Evolutionary conservation across 2,888 invertebrate species (phyloP), one percentile per base, ranked within the genome.

Genomic region (Lymantria monacha): DNA sequence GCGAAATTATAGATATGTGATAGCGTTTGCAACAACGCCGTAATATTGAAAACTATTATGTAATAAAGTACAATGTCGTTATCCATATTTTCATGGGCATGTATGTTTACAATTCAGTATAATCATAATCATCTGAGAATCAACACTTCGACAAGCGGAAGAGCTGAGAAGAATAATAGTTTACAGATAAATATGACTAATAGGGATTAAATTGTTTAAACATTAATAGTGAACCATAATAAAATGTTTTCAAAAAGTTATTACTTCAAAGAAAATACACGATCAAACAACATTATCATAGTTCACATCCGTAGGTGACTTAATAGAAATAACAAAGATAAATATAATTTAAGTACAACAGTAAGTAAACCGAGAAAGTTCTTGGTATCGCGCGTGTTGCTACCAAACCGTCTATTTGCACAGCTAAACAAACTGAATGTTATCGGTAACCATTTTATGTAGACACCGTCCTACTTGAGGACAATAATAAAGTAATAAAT

Each of bases 391-490:
- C 69, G 74, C 78, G 77, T 81, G 79, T 55, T 81, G 82, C 85
- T 85, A 86, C 87, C 83, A 83, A 76, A 82, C 77, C 74, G 69
- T 69, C 77, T 71, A 83, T 91, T 91, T 87, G 83, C 79, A 80
- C 91, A 91, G 90, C 90, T 91, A 90, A 81, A 79, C 79, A 89
- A 89, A 89, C 89, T 77, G 59, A 59, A 73, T 80, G 83, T 78
- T 87, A 85, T 85, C 85, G 71, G 63, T 38, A 65, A 74, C 83
- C 84, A 81, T 55, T 53, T 38, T 59, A 57, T 46, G 53, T 48
- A 54, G 79, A 69, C 37, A 69, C 55, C 40, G 52, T 46, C 41
- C 57, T 51, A 45, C 53, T 45, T 0, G n/a, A 54, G 44, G 41
- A 48, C 42, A 60, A 59, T 59, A 60, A 54, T 57, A 49, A 56